Evolutionary conservation across 2,113 vertebrate species (phyloP).

Genomic region (Gavia stellata): DNA sequence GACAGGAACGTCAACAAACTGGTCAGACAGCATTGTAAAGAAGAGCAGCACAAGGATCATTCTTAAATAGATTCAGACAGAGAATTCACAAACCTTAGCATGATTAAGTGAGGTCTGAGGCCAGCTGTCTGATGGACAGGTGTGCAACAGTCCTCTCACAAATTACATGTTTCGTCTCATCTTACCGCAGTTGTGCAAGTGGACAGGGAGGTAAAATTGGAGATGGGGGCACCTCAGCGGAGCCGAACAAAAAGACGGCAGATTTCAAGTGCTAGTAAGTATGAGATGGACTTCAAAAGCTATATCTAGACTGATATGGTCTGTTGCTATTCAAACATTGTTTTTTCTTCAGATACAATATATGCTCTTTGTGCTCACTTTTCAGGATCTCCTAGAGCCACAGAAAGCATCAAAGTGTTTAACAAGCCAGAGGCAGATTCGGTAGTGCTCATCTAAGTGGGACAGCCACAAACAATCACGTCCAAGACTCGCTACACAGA

Average conservation of each 20-base stretch:
- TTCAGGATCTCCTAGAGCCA: background rate
- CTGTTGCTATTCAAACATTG: background rate
- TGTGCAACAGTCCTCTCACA: background rate
- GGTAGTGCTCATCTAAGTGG: background rate
- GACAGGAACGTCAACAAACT: background rate
- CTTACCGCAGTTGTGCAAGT: background rate
- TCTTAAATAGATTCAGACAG: background rate
- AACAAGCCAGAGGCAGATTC: background rate
- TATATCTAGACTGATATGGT: accelerated
- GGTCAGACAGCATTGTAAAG: background rate
- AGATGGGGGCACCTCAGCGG: background rate
- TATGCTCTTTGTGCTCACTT: background rate
- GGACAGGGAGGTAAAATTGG: accelerated
- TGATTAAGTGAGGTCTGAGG: background rate
- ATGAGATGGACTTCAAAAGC: background rate
- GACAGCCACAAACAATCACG: background rate
- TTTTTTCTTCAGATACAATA: background rate
- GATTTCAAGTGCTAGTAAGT: background rate
- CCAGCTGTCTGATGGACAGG: background rate
- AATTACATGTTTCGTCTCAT: background rate
- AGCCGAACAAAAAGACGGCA: background rate
- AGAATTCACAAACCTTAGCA: background rate
- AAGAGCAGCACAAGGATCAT: background rate
- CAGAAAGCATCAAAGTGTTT: background rate
- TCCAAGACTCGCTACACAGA: background rate